Evolutionary conservation across 1,140 invertebrate genomes (phyloP).

Genomic region (Pseudomyrmex sp.): DNA sequence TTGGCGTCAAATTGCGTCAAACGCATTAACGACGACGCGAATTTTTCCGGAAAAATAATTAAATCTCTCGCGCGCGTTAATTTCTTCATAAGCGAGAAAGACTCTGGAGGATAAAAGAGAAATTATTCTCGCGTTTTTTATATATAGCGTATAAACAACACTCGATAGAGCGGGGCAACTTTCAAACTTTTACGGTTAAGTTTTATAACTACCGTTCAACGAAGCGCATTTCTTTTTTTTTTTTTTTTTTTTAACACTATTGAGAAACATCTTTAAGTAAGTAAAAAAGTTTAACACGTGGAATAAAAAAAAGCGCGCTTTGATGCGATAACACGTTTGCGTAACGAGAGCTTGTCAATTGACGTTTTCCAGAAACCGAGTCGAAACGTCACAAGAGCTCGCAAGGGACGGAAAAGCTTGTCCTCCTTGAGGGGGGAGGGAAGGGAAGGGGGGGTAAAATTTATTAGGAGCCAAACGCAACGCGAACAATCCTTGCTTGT

Average conservation of each 20-base stretch:
- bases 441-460: too few species aligned
- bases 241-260: too few species aligned
- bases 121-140: background rate
- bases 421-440: background rate
- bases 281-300: too few species aligned
- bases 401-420: background rate
- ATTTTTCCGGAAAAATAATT: too few species aligned
- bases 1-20: background rate
- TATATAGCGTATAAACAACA: background rate
- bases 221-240: too few species aligned
- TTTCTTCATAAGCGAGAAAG: background rate
- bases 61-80: too few species aligned
- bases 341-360: background rate
- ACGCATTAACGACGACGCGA: background rate
- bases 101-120: background rate
- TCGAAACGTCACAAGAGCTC: background rate
- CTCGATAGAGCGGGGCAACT: too few species aligned
- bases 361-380: background rate
- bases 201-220: too few species aligned
- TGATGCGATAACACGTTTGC: background rate
- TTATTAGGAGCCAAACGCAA: slow-evolving; percentile 14
- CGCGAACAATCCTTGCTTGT: slow-evolving; percentile 7
- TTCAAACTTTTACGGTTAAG: too few species aligned
- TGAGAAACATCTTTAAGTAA: too few species aligned
- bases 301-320: background rate